Conservation (phyloP, 2,113 vertebrate species). For the Megaleporinus macrocephalus region DNA sequence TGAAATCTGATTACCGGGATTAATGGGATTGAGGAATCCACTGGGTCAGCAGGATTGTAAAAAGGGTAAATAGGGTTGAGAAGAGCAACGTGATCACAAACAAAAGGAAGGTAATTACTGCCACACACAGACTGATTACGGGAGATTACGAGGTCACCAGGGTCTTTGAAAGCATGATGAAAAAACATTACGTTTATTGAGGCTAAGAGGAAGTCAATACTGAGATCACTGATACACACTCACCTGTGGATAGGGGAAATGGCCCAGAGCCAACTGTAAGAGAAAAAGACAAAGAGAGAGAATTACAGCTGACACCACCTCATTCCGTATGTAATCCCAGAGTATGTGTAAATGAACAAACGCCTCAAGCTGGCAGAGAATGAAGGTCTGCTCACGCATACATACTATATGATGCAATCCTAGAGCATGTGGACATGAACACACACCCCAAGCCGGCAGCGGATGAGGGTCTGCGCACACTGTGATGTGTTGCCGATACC, state of each 20-base stretch:
- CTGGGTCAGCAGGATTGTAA: conserved; percentile 66
- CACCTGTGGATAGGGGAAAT: conserved; percentile 99
- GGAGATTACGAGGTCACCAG: background rate
- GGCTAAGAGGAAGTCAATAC: background rate
- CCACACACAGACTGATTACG: background rate
- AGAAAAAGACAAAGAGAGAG: conserved; percentile 74
- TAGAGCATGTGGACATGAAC: too few relatives aligned
- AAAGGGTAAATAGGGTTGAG: conserved; percentile 3
- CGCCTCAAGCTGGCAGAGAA: too few relatives aligned
- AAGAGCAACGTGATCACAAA: background rate
- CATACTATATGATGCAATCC: too few relatives aligned
- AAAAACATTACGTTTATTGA: conserved; percentile 1
- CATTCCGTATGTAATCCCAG: too few relatives aligned
- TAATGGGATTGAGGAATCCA: conserved; percentile 68
- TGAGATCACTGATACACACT: conserved; percentile 67
- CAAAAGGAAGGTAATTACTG: conserved; percentile 24
- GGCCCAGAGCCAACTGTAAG: conserved; percentile 93
- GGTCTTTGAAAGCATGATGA: background rate
- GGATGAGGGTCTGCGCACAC: too few relatives aligned
- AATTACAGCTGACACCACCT: background rate
- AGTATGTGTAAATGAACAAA: too few relatives aligned
- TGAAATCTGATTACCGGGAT: conserved; percentile 71
- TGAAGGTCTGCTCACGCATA: too few relatives aligned
- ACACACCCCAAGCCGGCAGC: too few relatives aligned
- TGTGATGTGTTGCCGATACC: too few relatives aligned